A percentile compares a stretch with the other conserved stretches of the same genome.
phyloP scores from a whole-genome alignment of 1,140 invertebrate genomes.

The Cydia fagiglandana region DNA sequence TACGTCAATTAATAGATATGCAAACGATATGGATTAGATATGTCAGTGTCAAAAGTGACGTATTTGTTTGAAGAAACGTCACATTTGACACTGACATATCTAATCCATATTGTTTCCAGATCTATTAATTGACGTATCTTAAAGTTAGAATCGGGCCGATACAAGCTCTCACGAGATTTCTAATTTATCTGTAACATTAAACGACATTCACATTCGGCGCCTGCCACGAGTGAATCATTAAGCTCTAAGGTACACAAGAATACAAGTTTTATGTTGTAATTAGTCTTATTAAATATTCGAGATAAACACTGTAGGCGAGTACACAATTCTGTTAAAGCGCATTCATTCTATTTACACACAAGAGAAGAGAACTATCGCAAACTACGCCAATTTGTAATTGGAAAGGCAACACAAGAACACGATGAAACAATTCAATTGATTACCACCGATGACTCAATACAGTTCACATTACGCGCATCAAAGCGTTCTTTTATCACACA shows the following conservation, averaged over 20 bases:
- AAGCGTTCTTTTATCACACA: constrained; percentile 5
- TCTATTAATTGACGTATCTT: too few species aligned
- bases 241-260: too few species aligned
- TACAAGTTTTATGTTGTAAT: too few species aligned
- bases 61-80: too few species aligned
- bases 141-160: too few species aligned
- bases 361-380: not conserved
- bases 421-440: constrained; percentile 15
- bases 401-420: constrained; percentile 17
- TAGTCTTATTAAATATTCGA: not conserved
- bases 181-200: not conserved
- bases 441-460: not conserved
- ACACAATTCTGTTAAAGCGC: not conserved
- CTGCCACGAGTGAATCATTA: not conserved
- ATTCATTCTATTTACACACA: constrained; percentile 7
- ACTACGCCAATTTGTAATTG: constrained; percentile 14
- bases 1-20: too few species aligned
- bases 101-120: too few species aligned
- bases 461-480: not conserved
- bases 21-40: too few species aligned
- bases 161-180: too few species aligned
- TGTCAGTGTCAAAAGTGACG: too few species aligned
- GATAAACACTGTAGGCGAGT: not conserved
- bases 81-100: too few species aligned
- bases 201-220: not conserved